A percentile compares a stretch with the other conserved stretches of the same genome.
Conservation (phyloP, 2,888 invertebrate species). For the Drosophila percnosoma region DNA sequence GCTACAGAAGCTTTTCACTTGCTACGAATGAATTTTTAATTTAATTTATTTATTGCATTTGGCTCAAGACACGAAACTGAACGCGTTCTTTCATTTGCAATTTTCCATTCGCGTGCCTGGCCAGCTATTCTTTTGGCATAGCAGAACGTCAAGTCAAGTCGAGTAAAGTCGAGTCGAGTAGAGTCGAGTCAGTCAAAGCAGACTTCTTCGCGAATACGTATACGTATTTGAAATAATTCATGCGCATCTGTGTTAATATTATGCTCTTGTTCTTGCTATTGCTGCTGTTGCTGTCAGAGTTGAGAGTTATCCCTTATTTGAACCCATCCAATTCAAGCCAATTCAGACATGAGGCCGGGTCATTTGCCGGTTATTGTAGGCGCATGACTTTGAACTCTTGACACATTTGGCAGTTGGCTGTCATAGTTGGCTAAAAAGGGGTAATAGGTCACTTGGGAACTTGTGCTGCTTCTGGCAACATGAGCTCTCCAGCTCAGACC, state of each 20-base stretch:
- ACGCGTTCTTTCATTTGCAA: slow-evolving; percentile 14
- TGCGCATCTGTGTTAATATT: slow-evolving; percentile 65
- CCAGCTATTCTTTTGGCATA: slow-evolving; percentile 14
- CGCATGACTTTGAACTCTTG: slow-evolving; percentile 74
- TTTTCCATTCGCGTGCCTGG: slow-evolving; percentile 20
- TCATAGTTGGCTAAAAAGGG: slow-evolving; percentile 55
- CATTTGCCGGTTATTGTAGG: slow-evolving; percentile 42
- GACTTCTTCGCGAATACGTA: slow-evolving; percentile 23
- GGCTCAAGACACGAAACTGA: slow-evolving; percentile 36
- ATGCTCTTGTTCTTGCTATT: slow-evolving; percentile 18
- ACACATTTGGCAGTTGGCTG: slow-evolving; percentile 73
- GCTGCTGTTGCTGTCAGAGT: slow-evolving; percentile 37
- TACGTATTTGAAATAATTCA: slow-evolving; percentile 62
- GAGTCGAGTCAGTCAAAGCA: neutral
- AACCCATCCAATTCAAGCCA: slow-evolving; percentile 9
- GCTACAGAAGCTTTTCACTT: slow-evolving; percentile 34
- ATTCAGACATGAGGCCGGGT: slow-evolving; percentile 21
- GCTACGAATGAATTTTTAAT: slow-evolving; percentile 59
- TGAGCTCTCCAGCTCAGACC: slow-evolving; percentile 12
- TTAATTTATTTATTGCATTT: slow-evolving; percentile 59
- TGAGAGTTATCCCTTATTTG: slow-evolving; percentile 55
- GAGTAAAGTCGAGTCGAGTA: neutral
- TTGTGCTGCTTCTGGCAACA: slow-evolving; percentile 40
- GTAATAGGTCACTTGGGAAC: slow-evolving; percentile 70
- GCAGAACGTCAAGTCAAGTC: slow-evolving; percentile 4